Base-by-base conservation (phyloP, 2,797 vertebrate species). In the Paguma larvata region DNA sequence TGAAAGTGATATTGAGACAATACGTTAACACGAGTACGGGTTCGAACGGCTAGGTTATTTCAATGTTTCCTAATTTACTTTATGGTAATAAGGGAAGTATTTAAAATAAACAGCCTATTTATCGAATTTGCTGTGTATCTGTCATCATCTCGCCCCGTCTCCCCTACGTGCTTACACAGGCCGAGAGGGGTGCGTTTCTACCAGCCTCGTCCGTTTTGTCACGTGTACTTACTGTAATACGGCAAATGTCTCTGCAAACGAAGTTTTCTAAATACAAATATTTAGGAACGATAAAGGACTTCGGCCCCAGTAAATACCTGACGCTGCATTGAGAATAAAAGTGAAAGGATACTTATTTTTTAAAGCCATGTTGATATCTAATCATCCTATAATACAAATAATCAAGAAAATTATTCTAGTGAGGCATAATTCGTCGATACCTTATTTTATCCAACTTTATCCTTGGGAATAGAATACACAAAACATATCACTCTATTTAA, bases 1-100 rank as follows among this genome's bases (percentile, higher is more conserved):
- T 97, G 97, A 98, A 96, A 98, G 97, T 95, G 98, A 95, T 92
- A 89, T 70, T 95, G 91, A 98, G 92, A 98, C 97, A 98, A 98
- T 98, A 91, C 77, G 95, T 97, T 97, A 96, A 97, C 96, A 95
- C 96, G 93, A 97, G 97, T 72, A 87, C n/a, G 89, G 92, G 94
- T 87, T 98, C 89, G 88, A 97, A 92, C 63, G 97, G 97, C 87
- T 90, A 95, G 25, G 23, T 34, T 91, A 88, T 98, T 98, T 97
- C 32, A 44, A 56, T 93, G 67, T 97, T 98, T 97, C 95, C 97
- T 83, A 91, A 92, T 97, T 95, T 98, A 67, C 87, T 95, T 96
- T 98, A 97, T 95, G 92, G 73, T 97, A 98, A 98, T 98, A 89
- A 97, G 91, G 82, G 84, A 1, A 96, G 91, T 98, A 98, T 97